Percentiles rank a stretch among this genome's conserved stretches.
Evolutionary conservation across 2,888 invertebrate genomes (phyloP).

Genomic region (Metallyticus violacea): DNA sequence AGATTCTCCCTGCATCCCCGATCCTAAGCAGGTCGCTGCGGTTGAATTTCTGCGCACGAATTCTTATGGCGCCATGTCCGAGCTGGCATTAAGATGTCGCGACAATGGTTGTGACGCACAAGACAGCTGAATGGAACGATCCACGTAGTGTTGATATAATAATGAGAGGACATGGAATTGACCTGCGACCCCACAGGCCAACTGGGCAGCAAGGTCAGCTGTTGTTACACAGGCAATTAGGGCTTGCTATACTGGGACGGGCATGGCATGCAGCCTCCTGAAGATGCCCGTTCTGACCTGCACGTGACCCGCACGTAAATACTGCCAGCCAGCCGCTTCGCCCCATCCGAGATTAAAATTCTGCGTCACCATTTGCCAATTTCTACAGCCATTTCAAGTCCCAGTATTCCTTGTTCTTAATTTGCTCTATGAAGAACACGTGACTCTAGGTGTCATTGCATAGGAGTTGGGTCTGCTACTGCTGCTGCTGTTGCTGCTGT

Average conservation of each 20-base stretch:
- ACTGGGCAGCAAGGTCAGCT: slow-evolving; percentile 29
- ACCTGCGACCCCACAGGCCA: slow-evolving; percentile 31
- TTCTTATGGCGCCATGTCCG: background rate
- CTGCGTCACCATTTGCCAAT: background rate
- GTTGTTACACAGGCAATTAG: slow-evolving; percentile 21
- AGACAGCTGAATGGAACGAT: background rate
- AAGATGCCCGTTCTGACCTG: background rate
- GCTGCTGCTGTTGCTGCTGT: too few species aligned
- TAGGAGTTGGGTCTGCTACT: too few species aligned
- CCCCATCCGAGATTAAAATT: background rate
- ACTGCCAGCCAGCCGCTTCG: too few species aligned
- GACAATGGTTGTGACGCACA: background rate
- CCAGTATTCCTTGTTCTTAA: background rate
- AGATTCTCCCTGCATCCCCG: too few species aligned
- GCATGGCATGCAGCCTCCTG: background rate
- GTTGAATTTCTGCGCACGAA: background rate
- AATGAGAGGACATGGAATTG: slow-evolving; percentile 22
- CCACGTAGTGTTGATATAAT: slow-evolving; percentile 16
- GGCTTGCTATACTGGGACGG: background rate
- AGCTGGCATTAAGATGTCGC: background rate
- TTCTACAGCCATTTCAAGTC: background rate
- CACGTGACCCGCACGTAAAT: background rate
- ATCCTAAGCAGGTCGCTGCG: too few species aligned
- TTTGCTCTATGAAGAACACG: background rate
- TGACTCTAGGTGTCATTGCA: too few species aligned